Evolutionary conservation across 2,888 invertebrate species (phyloP), one percentile per base, ranked within the genome.

Genomic region (Coleophora deauratella): DNA sequence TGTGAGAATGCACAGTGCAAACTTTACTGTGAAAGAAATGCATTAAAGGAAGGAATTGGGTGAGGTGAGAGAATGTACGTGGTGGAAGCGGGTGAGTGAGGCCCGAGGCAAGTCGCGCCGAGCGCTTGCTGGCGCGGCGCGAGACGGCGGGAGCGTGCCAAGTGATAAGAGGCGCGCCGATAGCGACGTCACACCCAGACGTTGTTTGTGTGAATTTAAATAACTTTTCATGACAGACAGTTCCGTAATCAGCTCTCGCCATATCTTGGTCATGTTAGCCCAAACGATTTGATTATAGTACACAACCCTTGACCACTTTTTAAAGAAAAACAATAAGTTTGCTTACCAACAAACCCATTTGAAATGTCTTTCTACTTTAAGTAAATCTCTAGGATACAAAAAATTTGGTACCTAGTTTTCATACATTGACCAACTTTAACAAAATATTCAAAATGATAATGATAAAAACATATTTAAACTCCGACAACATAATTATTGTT

Each of bases 121-220:
- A n/a, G n/a, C n/a, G n/a, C n/a, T n/a, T n/a, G n/a, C n/a, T n/a
- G n/a, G n/a, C n/a, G n/a, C n/a, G 49, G 46, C 53, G 76, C 78
- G 78, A 78, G 81, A 79, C 81, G 70, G 71, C 21, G 79, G 72
- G 78, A 82, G 75, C 82, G 79, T 84, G 84, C 84, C 84, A 84
- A 85, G 82, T 84, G 84, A 85, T 85, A 85, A 85, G 82, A 80
- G 73, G 78, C 79, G 82, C 78, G 78, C 80, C 82, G 84, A 84
- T 84, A 82, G 78, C 80, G 70, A 84, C 85, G 84, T 84, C 84
- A 84, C 80, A 75, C 82, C 84, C 85, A 85, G 85, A 85, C 85
- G 82, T 77, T 85, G 82, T 84, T 85, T 84, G 82, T 82, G 82
- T 82, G 80, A 82, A 84, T 84, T 84, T 84, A 81, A 85, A 85